Evolutionary conservation across 2,888 invertebrate genomes (phyloP).

Genomic region (Nemurella pictetii): DNA sequence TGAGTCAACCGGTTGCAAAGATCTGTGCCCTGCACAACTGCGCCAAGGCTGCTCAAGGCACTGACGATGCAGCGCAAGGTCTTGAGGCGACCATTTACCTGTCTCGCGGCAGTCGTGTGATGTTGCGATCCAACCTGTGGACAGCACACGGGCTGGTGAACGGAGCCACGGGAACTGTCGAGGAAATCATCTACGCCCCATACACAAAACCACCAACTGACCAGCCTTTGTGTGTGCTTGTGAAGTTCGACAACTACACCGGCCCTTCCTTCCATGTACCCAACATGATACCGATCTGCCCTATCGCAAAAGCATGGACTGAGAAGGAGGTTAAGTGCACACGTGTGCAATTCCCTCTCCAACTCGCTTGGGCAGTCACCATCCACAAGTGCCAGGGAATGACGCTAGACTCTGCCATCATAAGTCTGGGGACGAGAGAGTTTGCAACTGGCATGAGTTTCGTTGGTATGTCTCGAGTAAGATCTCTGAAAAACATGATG

Average conservation of each 20-base stretch:
- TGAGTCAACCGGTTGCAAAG: neutral
- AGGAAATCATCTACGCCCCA: neutral
- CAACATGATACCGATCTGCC: constrained; percentile 7
- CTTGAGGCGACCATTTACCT: neutral
- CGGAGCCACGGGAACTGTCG: constrained; percentile 17
- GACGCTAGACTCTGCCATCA: neutral
- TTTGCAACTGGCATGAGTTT: constrained; percentile 4
- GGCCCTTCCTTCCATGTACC: constrained; percentile 11
- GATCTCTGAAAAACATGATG: neutral
- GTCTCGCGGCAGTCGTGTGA: neutral
- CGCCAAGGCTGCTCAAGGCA: neutral
- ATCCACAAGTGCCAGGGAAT: constrained; percentile 17
- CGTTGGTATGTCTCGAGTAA: neutral
- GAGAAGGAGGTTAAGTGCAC: constrained; percentile 13
- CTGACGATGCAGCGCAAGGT: neutral
- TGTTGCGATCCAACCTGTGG: constrained; percentile 21
- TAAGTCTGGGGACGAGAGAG: neutral
- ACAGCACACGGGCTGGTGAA: constrained; percentile 1
- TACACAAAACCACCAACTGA: constrained; percentile 9
- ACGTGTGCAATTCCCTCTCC: constrained; percentile 1
- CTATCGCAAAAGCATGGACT: neutral
- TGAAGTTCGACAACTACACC: neutral
- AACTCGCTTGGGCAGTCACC: constrained; percentile 8
- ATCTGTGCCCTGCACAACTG: neutral
- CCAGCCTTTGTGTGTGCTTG: constrained; percentile 5